Evolutionary conservation across 2,888 invertebrate species (phyloP), one percentile per base, ranked within the genome.

Genomic region (Dasypolia templi): DNA sequence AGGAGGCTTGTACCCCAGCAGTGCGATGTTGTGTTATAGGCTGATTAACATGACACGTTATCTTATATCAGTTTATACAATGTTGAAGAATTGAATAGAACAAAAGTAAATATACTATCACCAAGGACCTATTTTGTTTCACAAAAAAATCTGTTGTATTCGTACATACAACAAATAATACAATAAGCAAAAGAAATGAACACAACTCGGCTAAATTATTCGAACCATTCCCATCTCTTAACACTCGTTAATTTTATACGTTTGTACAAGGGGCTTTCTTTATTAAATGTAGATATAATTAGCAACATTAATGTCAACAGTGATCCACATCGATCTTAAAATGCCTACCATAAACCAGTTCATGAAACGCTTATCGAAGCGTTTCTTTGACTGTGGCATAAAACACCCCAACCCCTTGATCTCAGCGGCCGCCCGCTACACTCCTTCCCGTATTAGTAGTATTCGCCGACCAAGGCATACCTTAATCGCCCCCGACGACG

Each of bases 201-300:
- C 22, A 42, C 9, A 58, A 72, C 22, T 84, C 65, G 78, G 72
- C 65, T 67, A 75, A 66, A 73, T 63, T 53, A 75, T 44, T 72
- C 59, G 65, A 62, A 74, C 66, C 32, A 35, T 49, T 67, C 76
- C 44, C 85, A 79, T 59, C 86, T 72, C 86, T 74, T 72, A n/a
- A 61, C 42, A 53, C 64, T 91, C 90, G 92, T 91, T 93, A 91
- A 94, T 93, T 93, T 92, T 89, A 90, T 92, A 90, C 89, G 92
- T 93, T 93, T 92, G 90, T 90, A 89, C 88, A 83, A 79, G 76
- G 85, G 90, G 83, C 89, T 86, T 89, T 79, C 90, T 88, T 91
- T 91, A 93, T 92, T 91, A 93, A 90, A 91, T 87, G 86, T 88
- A 90, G 89, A 91, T 92, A 92, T 93, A 91, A 90, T 90, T 90